A percentile compares a stretch with the other conserved stretches of the same genome.
These are phyloP conservation scores for Ridgeia piscesae DNA, from an alignment of 1,140 invertebrate genomes.

Conservation along the genomic window DNA sequence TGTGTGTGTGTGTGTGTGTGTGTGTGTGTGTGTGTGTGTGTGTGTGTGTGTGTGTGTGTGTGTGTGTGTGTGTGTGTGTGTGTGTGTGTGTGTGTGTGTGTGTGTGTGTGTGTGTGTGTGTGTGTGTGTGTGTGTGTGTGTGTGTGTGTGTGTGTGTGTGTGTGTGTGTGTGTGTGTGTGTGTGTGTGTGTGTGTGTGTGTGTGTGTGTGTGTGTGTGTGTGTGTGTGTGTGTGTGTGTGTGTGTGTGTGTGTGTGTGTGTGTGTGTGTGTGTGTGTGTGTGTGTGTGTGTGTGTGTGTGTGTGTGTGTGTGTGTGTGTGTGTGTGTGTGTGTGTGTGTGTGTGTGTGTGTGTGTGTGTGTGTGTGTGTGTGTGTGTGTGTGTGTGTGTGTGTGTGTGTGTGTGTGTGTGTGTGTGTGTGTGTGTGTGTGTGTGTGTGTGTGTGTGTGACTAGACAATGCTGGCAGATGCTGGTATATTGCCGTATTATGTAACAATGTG, in stretches of 20 bases:
- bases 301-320: not conserved
- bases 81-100: no score
- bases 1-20: no score
- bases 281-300: not conserved
- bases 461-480: no score
- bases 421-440: constrained; percentile 3
- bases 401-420: constrained; percentile 3
- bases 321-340: constrained; percentile 3
- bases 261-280: not conserved
- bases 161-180: not conserved
- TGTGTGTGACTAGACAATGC: not conserved
- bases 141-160: not conserved
- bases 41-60: no score
- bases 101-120: not conserved
- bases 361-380: constrained; percentile 3
- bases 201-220: not conserved
- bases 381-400: constrained; percentile 3
- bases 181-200: not conserved
- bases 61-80: no score
- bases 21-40: no score
- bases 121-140: not conserved
- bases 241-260: not conserved
- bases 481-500: no score
- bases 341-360: constrained; percentile 3
- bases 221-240: not conserved